Evolutionary conservation across 2,888 invertebrate genomes (phyloP), one percentile per base, ranked within the genome.

Genomic region (Eupithecia dodoneata): DNA sequence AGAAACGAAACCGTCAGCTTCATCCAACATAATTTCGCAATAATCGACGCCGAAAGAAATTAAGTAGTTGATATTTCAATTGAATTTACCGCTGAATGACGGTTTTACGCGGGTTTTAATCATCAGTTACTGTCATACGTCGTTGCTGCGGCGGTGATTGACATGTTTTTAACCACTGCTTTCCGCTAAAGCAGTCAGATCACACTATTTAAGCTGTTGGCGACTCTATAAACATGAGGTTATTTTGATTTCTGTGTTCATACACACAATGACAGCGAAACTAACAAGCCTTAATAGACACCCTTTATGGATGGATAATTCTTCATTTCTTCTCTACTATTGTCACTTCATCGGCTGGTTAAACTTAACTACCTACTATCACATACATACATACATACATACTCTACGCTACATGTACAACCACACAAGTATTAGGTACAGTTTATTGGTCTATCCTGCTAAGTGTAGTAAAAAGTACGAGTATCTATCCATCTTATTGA

Each of bases 31-130:
- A 7, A n/a, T 55, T 55, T 55, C 55, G 52, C 52, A 52, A 15
- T n/a, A 1, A 55, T 65, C 41, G 65, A 41, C 65, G 41, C 41
- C 41, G 41, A 65, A 12, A 1, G n/a, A 65, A 13, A 65, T 65
- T 30, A 4, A 12, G 47, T 83, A 81, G 83, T 82, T 85, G 85
- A 88, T 89, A 87, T 88, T 87, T 89, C 88, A 90, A 92, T 91
- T 89, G 86, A 88, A 86, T 84, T 83, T 79, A 77, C 85, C 66
- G 66, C 52, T 72, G 44, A 52, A 49, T 70, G 55, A 45, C 67
- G 44, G 65, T 73, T 73, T 75, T 52, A 70, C 30, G 15, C 63
- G 41, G 47, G 71, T 73, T 72, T 77, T 72, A 72, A 74, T 74
- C 52, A 42, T 69, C 71, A 63, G 30, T 63, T 63, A 63, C 47